Evolutionary conservation across 53 echinoderm and acorn worm species (phyloP), one percentile per base, ranked within the genome.

Genomic region (Echinometra lucunter): DNA sequence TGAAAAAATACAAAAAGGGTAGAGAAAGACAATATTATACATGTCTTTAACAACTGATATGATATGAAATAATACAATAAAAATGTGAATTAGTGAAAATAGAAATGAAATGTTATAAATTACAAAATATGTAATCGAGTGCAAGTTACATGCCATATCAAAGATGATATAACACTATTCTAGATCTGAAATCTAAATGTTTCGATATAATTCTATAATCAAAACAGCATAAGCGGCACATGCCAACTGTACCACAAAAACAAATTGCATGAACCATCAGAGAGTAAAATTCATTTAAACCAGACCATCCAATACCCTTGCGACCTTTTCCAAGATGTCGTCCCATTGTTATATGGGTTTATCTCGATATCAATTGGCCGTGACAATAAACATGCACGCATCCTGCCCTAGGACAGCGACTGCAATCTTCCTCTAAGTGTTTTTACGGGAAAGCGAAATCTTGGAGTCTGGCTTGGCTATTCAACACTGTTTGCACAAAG

Each of bases 361-460:
- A 85, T 85, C 85, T 85, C 30, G 49, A 85, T 49, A 85, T 85
- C 47, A 85, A 85, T 85, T 85, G 85, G 27, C 85, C 49, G 28
- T 85, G 85, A 85, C 85, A 85, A 85, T 85, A 85, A 85, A 85
- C 85, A 85, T 85, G 37, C 85, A 49, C 13, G 47, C 85, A 45
- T 85, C 49, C 85, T 85, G 53, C 49, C 49, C 78, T 78, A 45
- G 49, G 49, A 85, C 49, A 85, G 85, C 37, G 47, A n/a, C 44
- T 44, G 45, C 82, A 45, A 45, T 49, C 45, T 18, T 85, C 47
- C 47, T 85, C 49, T 85, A 47, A 85, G 49, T 45, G 45, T 85
- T 85, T 78, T 49, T 49, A n/a, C 3, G 47, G 49, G 45, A 47
- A 47, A n/a, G 49, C 12, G 49, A 45, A 45, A 28, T 45, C 49